These are phyloP conservation scores for Pyrocoelia pectoralis DNA, from an alignment of 2,888 invertebrate genomes.

Conservation along the genomic window DNA sequence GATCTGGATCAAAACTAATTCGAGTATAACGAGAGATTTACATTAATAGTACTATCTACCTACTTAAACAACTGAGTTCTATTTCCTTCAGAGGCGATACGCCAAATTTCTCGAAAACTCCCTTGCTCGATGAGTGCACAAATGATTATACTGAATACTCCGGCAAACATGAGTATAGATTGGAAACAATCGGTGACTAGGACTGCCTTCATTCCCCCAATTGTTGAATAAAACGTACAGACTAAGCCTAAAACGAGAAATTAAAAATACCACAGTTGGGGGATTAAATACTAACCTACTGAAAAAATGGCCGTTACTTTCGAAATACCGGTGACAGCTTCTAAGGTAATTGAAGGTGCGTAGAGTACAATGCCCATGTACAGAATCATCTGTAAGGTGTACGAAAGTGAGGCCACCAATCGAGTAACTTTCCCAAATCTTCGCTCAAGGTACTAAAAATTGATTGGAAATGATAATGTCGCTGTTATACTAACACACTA, in stretches of 20 bases:
- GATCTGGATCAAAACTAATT: slow-evolving; percentile 76
- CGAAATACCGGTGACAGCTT: slow-evolving; percentile 83
- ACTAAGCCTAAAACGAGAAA: slow-evolving; percentile 64
- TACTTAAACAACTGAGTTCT: slow-evolving; percentile 77
- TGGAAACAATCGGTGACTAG: slow-evolving; percentile 87
- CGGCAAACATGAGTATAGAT: slow-evolving; percentile 84
- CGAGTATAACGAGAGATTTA: too few species aligned
- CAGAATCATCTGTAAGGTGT: slow-evolving; percentile 88
- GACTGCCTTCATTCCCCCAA: slow-evolving; percentile 93
- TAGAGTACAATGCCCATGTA: slow-evolving; percentile 93
- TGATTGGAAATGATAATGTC: slow-evolving; percentile 4
- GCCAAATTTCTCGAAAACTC: slow-evolving; percentile 75
- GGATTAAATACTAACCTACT: slow-evolving; percentile 62
- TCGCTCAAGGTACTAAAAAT: slow-evolving; percentile 81
- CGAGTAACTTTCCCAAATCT: slow-evolving; percentile 83
- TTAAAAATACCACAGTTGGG: neutral
- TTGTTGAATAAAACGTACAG: slow-evolving; percentile 86
- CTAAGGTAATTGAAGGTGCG: slow-evolving; percentile 90
- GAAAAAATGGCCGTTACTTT: slow-evolving; percentile 76
- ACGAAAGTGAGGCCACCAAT: slow-evolving; percentile 81
- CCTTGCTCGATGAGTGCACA: slow-evolving; percentile 75
- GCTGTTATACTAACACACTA: neutral
- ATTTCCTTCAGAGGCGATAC: slow-evolving; percentile 71
- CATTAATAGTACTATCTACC: slow-evolving; percentile 32
- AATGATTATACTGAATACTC: slow-evolving; percentile 80